phyloP scores from a whole-genome alignment of 2,113 vertebrate species.

The Proteles cristata region DNA sequence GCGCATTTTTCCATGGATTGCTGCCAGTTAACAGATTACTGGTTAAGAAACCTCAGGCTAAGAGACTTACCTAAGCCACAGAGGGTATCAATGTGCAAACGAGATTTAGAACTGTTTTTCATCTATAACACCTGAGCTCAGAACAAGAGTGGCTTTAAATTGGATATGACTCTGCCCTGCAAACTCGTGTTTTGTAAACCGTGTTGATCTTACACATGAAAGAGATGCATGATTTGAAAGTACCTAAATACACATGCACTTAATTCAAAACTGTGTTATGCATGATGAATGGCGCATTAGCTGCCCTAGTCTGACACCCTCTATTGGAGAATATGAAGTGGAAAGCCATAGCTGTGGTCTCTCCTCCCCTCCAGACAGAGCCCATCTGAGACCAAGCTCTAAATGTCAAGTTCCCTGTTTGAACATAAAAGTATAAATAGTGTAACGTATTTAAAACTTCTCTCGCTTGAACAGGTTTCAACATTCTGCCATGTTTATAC shows the following conservation, averaged over 20 bases:
- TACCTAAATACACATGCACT: constrained; percentile 23
- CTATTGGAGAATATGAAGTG: not conserved
- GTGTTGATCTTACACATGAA: constrained; percentile 59
- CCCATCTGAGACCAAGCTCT: constrained; percentile 60
- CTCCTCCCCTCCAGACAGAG: not conserved
- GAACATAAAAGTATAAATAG: not conserved
- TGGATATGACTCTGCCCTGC: not conserved
- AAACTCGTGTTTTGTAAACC: constrained; percentile 46
- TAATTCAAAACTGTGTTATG: constrained; percentile 73
- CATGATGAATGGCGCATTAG: constrained; percentile 73
- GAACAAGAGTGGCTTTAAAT: constrained; percentile 50
- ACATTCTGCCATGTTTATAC: constrained; percentile 11
- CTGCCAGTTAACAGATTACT: constrained; percentile 74
- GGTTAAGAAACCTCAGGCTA: constrained; percentile 51
- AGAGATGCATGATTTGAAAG: constrained; percentile 49
- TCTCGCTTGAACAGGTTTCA: constrained; percentile 21
- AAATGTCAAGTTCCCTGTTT: constrained; percentile 34
- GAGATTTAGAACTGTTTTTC: constrained; percentile 70
- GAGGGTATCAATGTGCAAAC: constrained; percentile 63
- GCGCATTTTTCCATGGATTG: constrained; percentile 70
- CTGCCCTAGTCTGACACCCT: not conserved
- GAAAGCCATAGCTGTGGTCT: constrained; percentile 55
- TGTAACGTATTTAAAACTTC: constrained; percentile 28
- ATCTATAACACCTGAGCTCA: constrained; percentile 77
- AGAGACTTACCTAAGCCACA: constrained; percentile 69